phyloP scores from a whole-genome alignment of 2,888 invertebrate species.

The Rotaria sp. region DNA sequence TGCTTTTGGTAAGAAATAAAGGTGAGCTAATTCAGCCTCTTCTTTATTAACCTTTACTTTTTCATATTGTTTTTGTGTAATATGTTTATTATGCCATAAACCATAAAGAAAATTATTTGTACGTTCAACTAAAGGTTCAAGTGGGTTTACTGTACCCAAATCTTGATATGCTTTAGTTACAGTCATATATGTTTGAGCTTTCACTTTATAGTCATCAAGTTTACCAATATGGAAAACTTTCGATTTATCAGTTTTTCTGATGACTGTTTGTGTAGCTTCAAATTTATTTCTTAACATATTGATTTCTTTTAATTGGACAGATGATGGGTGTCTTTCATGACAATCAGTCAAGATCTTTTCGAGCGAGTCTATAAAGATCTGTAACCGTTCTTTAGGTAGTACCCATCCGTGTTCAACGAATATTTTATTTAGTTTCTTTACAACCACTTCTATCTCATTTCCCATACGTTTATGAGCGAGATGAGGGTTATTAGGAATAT shows the following conservation, averaged over 20 bases:
- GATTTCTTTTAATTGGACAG: neutral
- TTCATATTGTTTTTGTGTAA: neutral
- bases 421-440: neutral
- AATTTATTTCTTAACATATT: neutral
- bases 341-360: neutral
- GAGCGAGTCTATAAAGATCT: neutral
- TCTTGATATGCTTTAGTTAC: neutral
- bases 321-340: neutral
- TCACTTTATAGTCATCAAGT: no score
- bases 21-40: neutral
- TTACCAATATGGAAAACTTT: no score
- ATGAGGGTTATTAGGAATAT: neutral
- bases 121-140: neutral
- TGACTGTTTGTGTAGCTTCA: neutral
- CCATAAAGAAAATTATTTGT: neutral
- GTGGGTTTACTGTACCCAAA: neutral
- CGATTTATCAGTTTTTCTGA: neutral
- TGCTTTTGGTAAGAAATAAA: neutral
- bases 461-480: neutral
- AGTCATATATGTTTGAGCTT: neutral
- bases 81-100: neutral
- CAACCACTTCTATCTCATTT: neutral
- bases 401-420: neutral
- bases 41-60: neutral
- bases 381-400: neutral